A percentile compares a stretch with the other conserved stretches of the same genome.
These are phyloP conservation scores for Herpetotheres cachinnans DNA, from an alignment of 2,113 vertebrate species.

Conservation along the genomic window DNA sequence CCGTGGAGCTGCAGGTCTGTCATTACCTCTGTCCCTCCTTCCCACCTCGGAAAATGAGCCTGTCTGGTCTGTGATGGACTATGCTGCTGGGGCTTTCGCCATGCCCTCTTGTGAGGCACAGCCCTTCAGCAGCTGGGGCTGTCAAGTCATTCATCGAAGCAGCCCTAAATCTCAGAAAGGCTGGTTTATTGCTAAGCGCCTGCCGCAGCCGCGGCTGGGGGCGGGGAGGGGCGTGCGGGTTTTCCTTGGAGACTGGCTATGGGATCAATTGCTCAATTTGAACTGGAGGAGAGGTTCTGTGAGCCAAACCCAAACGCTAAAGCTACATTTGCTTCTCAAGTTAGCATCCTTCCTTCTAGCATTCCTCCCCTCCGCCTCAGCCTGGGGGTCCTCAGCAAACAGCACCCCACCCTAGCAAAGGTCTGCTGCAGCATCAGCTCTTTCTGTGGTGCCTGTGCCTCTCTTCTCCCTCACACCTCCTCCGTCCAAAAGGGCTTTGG, in stretches of 20 bases:
- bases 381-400: background rate
- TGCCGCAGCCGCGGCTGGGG: rapidly evolving
- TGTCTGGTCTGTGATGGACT: background rate
- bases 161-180: background rate
- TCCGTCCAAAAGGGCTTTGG: background rate
- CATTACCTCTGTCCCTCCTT: background rate
- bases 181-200: background rate
- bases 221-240: rapidly evolving
- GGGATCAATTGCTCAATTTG: background rate
- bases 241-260: background rate
- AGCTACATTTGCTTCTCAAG: background rate
- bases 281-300: background rate
- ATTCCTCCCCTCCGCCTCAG: background rate
- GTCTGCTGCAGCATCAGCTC: background rate
- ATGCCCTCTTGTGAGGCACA: rapidly evolving
- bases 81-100: background rate
- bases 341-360: background rate
- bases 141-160: background rate
- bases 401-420: background rate
- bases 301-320: background rate
- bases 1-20: background rate
- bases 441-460: background rate
- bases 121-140: background rate
- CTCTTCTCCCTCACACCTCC: background rate
- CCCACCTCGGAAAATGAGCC: background rate